These are phyloP conservation scores for Halesus radiatus DNA, from an alignment of 1,140 invertebrate genomes.

Conservation along the genomic window DNA sequence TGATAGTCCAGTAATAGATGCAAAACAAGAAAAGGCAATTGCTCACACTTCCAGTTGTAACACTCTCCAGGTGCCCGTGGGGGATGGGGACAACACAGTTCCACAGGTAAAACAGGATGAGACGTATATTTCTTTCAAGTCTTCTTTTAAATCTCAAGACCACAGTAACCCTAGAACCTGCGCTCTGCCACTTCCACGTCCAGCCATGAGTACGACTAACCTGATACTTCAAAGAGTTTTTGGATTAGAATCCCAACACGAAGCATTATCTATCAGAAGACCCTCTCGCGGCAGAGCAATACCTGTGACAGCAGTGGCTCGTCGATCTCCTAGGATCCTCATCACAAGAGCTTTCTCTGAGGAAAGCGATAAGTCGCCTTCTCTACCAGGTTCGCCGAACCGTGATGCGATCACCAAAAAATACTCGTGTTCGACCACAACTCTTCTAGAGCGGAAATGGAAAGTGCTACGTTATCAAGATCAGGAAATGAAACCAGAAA, in stretches of 20 bases:
- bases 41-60: constrained; percentile 67
- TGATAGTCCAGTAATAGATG: constrained; percentile 44
- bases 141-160: constrained; percentile 55
- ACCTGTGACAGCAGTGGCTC: constrained; percentile 64
- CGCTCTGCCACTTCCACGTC: constrained; percentile 65
- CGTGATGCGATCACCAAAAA: constrained; percentile 68
- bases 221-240: constrained; percentile 72
- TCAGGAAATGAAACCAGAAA: constrained; percentile 59
- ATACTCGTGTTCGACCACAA: constrained; percentile 71
- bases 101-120: constrained; percentile 63
- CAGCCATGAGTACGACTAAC: constrained; percentile 65
- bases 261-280: constrained; percentile 36
- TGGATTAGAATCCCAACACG: constrained; percentile 61
- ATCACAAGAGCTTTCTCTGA: constrained; percentile 81
- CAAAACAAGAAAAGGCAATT: constrained; percentile 64
- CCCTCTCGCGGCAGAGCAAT: constrained; percentile 45
- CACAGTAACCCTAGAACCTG: constrained; percentile 59
- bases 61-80: constrained; percentile 69
- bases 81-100: constrained; percentile 57
- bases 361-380: constrained; percentile 73
- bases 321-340: constrained; percentile 76
- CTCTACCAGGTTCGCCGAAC: constrained; percentile 59
- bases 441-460: constrained; percentile 69
- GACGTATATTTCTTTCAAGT: constrained; percentile 58
- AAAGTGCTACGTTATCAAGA: constrained; percentile 51